Evolutionary conservation across 2,113 vertebrate genomes (phyloP).

Genomic region (Ciconia boyciana): DNA sequence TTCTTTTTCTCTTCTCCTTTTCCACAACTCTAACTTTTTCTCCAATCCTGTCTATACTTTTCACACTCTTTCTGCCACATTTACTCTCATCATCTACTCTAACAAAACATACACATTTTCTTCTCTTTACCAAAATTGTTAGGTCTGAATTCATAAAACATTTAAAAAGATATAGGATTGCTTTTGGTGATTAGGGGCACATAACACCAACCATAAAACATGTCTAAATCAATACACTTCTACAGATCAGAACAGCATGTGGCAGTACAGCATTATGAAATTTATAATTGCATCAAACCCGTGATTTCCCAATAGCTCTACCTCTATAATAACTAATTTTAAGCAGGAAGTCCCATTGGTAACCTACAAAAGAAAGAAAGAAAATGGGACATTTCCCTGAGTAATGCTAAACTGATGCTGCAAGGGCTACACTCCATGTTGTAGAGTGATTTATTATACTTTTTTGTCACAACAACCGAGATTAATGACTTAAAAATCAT

Average conservation of each 20-base stretch:
- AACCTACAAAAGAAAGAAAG: neutral
- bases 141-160: neutral
- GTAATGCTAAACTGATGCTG: neutral
- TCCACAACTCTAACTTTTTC: neutral
- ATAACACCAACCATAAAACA: neutral
- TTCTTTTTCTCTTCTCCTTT: neutral
- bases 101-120: neutral
- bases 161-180: neutral
- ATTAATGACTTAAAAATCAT: neutral
- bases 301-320: constrained; percentile 9
- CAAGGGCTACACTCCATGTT: neutral
- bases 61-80: neutral
- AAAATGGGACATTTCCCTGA: neutral
- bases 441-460: neutral
- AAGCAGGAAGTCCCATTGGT: neutral
- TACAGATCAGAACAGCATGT: constrained; percentile 21
- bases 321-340: constrained; percentile 10
- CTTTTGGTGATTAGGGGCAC: neutral
- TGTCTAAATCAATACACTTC: constrained; percentile 23
- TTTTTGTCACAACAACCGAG: neutral
- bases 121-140: neutral
- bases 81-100: neutral
- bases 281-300: constrained; percentile 1
- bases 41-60: neutral
- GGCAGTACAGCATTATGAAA: constrained; percentile 39